These are phyloP conservation scores for Melanchra persicariae DNA, from an alignment of 2,888 invertebrate species.

Conservation along the genomic window DNA sequence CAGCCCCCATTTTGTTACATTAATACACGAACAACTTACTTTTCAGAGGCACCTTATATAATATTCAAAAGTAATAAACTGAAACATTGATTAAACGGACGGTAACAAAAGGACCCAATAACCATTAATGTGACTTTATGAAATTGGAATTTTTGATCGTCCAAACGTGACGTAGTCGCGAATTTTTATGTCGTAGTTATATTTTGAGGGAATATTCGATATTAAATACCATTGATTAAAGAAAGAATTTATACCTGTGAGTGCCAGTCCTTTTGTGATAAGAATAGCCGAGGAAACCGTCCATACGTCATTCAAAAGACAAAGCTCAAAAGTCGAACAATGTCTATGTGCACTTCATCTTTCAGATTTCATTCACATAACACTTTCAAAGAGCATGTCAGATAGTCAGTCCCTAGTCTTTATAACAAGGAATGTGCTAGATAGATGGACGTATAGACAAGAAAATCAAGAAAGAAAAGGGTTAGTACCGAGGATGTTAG, in stretches of 20 bases:
- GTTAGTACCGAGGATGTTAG: not conserved
- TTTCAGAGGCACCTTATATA: conserved; percentile 40
- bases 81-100: conserved; percentile 60
- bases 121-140: conserved; percentile 66
- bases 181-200: conserved; percentile 32
- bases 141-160: conserved; percentile 66
- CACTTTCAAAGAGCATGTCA: conserved; percentile 13
- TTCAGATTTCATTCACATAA: conserved; percentile 8
- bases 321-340: conserved; percentile 11
- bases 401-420: not conserved
- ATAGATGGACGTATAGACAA: not conserved
- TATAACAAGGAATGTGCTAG: not conserved
- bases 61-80: conserved; percentile 64
- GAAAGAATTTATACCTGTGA: conserved; percentile 6
- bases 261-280: not conserved
- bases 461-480: not conserved
- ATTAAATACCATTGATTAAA: conserved; percentile 33
- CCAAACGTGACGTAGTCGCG: conserved; percentile 48
- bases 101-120: conserved; percentile 63
- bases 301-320: not conserved
- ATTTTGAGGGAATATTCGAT: conserved; percentile 34
- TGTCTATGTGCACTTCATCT: not conserved
- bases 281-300: not conserved
- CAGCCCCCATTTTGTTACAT: conserved; percentile 24
- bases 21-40: conserved; percentile 45